Evolutionary conservation across 2,113 vertebrate genomes (phyloP).

Genomic region (Gadus chalcogrammus): DNA sequence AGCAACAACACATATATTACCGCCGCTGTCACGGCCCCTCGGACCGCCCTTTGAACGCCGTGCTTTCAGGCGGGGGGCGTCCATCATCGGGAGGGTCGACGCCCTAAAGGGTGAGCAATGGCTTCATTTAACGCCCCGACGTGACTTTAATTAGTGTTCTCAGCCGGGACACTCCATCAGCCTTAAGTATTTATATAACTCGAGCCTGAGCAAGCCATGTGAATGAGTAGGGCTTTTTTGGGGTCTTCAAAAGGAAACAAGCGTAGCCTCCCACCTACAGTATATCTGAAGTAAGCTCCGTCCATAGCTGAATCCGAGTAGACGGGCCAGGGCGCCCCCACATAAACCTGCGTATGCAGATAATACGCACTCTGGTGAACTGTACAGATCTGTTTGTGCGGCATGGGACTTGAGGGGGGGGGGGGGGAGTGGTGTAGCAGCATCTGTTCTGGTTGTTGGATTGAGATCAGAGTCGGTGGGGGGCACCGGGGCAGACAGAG

Average conservation of each 20-base stretch:
- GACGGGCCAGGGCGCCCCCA: no score
- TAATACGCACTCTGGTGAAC: no score
- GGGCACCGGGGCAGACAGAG: no score
- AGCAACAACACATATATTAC: constrained; percentile 51
- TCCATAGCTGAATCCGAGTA: no score
- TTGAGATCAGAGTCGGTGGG: no score
- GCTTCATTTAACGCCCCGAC: not conserved
- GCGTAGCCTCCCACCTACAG: no score
- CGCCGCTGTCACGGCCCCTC: constrained; percentile 23
- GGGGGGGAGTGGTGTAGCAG: no score
- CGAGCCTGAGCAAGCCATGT: not conserved
- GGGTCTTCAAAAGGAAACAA: not conserved
- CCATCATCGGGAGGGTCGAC: constrained; percentile 41
- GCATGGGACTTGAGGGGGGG: no score
- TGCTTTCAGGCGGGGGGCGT: constrained; percentile 19
- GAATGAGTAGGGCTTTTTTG: no score
- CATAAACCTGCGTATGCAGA: no score
- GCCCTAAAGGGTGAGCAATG: constrained; percentile 3
- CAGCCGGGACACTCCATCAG: not conserved
- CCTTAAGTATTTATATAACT: not conserved
- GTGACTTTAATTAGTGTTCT: constrained; percentile 1
- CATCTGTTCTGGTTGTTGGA: no score
- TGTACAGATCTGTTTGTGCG: no score
- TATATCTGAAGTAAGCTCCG: not conserved
- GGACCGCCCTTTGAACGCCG: constrained; percentile 2